Conservation (phyloP, 2,113 vertebrate species). For the Mastomys coucha region DNA sequence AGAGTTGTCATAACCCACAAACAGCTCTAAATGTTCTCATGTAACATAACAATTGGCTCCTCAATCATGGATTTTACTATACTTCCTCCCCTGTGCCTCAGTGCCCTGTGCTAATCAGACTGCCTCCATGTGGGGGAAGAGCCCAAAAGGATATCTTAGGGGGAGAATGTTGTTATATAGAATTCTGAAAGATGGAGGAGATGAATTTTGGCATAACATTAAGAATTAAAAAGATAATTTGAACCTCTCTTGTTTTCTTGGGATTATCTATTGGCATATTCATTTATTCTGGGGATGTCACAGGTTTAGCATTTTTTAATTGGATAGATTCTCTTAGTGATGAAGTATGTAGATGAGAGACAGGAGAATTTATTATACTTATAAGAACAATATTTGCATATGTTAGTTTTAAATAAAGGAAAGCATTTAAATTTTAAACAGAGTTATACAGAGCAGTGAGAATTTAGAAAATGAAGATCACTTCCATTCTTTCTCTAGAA, state of each 20-base stretch:
- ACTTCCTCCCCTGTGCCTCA: background rate
- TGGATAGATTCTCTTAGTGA: background rate
- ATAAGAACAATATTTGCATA: background rate
- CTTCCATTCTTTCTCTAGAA: conserved; percentile 10
- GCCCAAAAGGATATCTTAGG: background rate
- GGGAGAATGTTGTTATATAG: background rate
- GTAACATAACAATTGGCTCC: background rate
- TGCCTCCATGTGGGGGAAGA: background rate
- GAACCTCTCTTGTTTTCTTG: background rate
- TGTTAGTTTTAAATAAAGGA: background rate
- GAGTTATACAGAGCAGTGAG: background rate
- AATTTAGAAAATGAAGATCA: background rate
- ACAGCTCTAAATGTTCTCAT: background rate
- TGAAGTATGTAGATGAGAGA: background rate
- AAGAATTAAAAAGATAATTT: conserved; percentile 33
- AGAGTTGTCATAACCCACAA: background rate
- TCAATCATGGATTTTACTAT: background rate
- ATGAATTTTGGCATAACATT: background rate
- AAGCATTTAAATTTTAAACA: conserved; percentile 18
- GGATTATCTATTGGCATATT: background rate
- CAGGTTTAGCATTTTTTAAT: conserved; percentile 1
- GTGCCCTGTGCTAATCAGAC: background rate
- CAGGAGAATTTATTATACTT: background rate
- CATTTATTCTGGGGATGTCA: conserved; percentile 1
- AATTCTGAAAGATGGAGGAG: background rate